Percentiles rank a stretch among this genome's conserved stretches.
These are phyloP conservation scores for Clarias pachynema DNA, from an alignment of 2,797 vertebrate genomes.

Conservation along the genomic window DNA sequence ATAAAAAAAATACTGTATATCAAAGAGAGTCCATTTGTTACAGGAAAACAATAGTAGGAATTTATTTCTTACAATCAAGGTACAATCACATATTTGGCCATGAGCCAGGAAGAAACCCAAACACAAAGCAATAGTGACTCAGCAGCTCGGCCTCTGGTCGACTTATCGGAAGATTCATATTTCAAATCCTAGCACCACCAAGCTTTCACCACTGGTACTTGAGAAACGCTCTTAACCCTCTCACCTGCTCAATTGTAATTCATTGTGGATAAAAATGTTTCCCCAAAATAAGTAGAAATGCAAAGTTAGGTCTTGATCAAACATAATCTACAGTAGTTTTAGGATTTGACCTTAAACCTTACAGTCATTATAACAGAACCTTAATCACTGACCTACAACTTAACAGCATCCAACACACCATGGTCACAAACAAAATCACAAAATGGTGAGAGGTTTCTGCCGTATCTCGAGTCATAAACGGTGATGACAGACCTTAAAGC, in stretches of 20 bases:
- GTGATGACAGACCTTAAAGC: constrained; percentile 67
- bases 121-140: background rate
- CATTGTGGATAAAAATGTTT: background rate
- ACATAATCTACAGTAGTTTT: background rate
- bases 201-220: background rate
- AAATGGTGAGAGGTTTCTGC: background rate
- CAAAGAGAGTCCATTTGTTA: background rate
- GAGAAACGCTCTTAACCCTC: background rate
- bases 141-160: no score
- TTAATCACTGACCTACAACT: background rate
- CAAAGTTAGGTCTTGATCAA: background rate
- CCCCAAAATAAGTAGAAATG: background rate
- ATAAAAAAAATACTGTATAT: background rate
- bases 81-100: background rate
- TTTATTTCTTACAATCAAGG: background rate
- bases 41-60: background rate
- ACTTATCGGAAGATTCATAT: background rate
- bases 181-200: background rate
- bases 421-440: background rate
- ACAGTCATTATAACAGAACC: background rate
- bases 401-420: background rate
- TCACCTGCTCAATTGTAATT: background rate
- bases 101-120: background rate
- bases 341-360: background rate
- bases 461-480: background rate